Conservation (phyloP, 1,140 invertebrate genomes). For the Meteorus sp. region DNA sequence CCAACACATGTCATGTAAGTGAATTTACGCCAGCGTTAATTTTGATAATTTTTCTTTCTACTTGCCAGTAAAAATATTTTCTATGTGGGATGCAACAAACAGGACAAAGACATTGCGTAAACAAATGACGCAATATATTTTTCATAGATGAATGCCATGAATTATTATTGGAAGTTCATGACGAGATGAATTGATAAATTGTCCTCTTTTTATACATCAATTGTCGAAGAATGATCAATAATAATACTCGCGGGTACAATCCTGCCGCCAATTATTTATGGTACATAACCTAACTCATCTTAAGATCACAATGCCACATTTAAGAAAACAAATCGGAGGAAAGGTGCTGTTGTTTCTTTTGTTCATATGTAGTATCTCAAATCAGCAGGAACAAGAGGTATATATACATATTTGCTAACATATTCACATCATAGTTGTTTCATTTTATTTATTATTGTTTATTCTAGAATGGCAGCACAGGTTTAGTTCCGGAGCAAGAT, state of each 20-base stretch:
- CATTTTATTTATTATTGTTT: neutral
- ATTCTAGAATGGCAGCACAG: conserved; percentile 58
- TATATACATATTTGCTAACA: neutral
- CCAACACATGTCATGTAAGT: too few relatives aligned
- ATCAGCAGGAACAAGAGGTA: neutral
- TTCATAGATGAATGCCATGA: neutral
- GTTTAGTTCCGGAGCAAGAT: conserved; percentile 68
- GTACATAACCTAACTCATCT: conserved; percentile 6
- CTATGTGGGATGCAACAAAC: too few relatives aligned
- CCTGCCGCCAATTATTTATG: neutral
- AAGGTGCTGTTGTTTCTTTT: neutral
- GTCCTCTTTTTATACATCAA: too few relatives aligned
- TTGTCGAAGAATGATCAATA: conserved; percentile 5
- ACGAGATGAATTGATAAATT: neutral
- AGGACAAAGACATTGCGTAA: neutral
- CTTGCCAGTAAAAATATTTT: too few relatives aligned
- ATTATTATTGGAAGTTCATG: neutral
- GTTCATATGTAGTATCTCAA: neutral
- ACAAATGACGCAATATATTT: conserved; percentile 15
- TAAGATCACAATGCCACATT: neutral
- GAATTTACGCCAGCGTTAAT: too few relatives aligned
- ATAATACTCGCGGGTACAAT: neutral
- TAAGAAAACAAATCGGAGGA: neutral
- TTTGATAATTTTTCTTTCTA: too few relatives aligned
- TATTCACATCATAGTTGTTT: neutral